Conservation (phyloP, 2,888 invertebrate species). For the Platypus cylindrus region DNA sequence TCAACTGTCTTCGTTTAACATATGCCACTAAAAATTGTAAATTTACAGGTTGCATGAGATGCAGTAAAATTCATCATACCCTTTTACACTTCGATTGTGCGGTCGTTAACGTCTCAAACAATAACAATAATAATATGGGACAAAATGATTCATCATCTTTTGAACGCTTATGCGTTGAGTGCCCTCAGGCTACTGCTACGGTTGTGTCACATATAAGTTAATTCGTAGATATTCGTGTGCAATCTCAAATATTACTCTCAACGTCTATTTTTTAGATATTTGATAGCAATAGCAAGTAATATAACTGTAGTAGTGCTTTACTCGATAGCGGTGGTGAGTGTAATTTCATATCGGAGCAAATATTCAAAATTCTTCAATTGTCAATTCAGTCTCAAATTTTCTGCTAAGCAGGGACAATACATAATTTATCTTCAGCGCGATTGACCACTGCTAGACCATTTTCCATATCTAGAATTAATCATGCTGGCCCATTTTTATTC, state of each 20-base stretch:
- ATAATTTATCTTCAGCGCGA: conserved; percentile 16
- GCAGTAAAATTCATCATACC: conserved; percentile 10
- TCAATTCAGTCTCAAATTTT: too few species aligned
- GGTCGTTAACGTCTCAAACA: background rate
- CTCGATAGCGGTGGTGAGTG: conserved; percentile 9
- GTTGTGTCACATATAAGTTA: too few species aligned
- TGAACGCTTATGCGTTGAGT: too few species aligned
- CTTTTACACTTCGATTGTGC: conserved; percentile 7
- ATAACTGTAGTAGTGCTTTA: conserved; percentile 4
- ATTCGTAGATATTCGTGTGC: background rate
- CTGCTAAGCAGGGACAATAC: too few species aligned
- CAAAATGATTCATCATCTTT: background rate
- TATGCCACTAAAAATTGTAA: conserved; percentile 9
- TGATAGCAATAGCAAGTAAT: background rate
- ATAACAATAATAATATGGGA: background rate
- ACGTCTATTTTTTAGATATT: conserved; percentile 7
- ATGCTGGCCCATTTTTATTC: conserved; percentile 3
- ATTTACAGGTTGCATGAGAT: conserved; percentile 9
- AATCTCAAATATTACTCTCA: conserved; percentile 6
- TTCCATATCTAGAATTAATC: conserved; percentile 7
- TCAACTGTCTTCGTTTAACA: conserved; percentile 9
- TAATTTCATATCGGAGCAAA: conserved; percentile 7
- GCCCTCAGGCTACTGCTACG: too few species aligned
- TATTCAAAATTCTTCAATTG: conserved; percentile 2
- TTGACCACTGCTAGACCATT: conserved; percentile 12